Conservation (phyloP, 1,140 invertebrate genomes). For the Caligus rogercresseyi region DNA sequence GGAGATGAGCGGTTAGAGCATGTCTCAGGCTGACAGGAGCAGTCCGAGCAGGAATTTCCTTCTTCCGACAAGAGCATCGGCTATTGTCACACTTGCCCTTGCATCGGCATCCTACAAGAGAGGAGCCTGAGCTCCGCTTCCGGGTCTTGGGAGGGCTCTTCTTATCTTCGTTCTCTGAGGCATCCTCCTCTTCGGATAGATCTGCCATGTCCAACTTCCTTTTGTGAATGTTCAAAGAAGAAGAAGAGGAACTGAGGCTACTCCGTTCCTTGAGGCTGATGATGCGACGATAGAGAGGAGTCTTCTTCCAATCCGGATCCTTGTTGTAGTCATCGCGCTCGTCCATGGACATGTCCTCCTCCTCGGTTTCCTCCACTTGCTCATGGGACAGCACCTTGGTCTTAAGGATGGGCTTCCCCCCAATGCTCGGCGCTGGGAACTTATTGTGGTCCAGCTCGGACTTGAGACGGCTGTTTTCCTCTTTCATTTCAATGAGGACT, state of each 20-base stretch:
- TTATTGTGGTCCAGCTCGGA: not conserved
- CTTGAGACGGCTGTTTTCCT: not conserved
- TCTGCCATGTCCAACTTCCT: not conserved
- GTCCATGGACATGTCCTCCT: not conserved
- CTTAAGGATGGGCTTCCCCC: not conserved
- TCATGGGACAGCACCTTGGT: not conserved
- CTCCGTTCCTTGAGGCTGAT: constrained; percentile 13
- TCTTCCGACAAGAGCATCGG: not conserved
- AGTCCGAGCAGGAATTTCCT: not conserved
- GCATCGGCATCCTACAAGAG: no score
- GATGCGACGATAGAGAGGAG: constrained; percentile 23
- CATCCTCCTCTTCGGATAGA: not conserved
- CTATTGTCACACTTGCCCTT: not conserved
- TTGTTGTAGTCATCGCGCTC: constrained; percentile 21
- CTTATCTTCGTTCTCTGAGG: not conserved
- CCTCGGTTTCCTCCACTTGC: not conserved
- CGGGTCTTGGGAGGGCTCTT: not conserved
- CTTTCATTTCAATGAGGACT: constrained; percentile 21
- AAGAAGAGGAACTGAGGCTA: no score
- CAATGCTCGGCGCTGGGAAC: not conserved
- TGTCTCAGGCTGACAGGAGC: not conserved
- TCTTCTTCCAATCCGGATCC: constrained; percentile 25
- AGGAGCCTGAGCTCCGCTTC: not conserved
- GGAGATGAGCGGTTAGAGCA: not conserved
- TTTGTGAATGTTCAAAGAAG: not conserved